Evolutionary conservation across 2,113 vertebrate species (phyloP), one percentile per base, ranked within the genome.

Genomic region (Campylorhamphus procurvoides): DNA sequence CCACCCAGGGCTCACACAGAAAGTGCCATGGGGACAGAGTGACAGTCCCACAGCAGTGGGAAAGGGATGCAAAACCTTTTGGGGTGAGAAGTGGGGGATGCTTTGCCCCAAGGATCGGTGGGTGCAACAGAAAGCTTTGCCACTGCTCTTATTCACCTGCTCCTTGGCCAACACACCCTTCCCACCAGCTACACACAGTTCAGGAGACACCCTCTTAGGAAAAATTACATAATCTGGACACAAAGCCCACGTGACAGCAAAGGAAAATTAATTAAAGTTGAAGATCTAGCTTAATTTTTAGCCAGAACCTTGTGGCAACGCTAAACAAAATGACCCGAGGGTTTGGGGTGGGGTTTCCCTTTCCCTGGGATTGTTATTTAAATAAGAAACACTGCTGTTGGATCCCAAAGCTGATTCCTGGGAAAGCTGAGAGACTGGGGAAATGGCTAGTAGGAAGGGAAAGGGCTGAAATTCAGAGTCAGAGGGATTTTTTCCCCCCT

Each of bases 261-360:
- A 60, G 46, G 25, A 75, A 74, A 89, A 94, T 56, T 92, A 87
- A 92, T 92, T 47, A 52, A 46, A 37, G 46, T 71, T 83, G 77
- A 83, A 79, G 77, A 89, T 75, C 83, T 33, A 56, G 94, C 40
- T 95, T 92, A 94, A 94, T 94, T 94, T 95, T 95, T 94, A 95
- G 85, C 94, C 67, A 83, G 71, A 94, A 37, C 33, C 27, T 75
- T 15, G 37, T 24, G 52, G 72, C 33, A 40, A n/a, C 1, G 9
- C 20, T 56, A 80, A 67, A 53, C 19, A 24, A 50, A 56, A 9
- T 40, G 62, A 66, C 37, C 56, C 6, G 28, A 12, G 8, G n/a
- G 18, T 12, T 13, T 31, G 18, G 13, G 11, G 7, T 9, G 40
- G 11, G 40, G 40, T 35, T 4, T 2, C 7, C 4, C 3, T 6